Base-by-base conservation (phyloP, 2,888 invertebrate species). In the Cheilosia scutellata region DNA sequence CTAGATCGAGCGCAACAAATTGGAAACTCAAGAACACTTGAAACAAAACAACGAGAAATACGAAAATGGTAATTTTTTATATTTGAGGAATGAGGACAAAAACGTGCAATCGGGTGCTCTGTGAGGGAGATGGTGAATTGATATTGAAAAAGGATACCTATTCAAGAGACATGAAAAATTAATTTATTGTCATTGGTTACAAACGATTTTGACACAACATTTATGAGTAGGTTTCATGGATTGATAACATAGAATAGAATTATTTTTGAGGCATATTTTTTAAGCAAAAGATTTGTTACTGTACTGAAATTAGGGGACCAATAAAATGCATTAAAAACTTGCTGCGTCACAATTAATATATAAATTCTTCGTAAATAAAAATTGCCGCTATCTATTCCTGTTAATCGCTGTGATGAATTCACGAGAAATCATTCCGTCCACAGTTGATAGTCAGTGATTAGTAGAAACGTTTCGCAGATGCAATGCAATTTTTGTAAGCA, bases 181-280 rank as follows among this genome's bases (percentile, higher is more conserved):
- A 37, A 71, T 82, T 72, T 72, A 47, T 66, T 65, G 77, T 66
- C 71, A 82, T 53, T 71, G 82, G 71, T 82, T 51, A 72, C 77
- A n/a, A 53, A 65, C 33, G 42, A 68, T 29, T 29, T 76, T 60
- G 7, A 49, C 25, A 49, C 49, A 49, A 4, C 4, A 49, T 1
- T 49, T 49, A 25, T 49, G 49, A 11, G 11, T 13, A 20, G 25
- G 25, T 3, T 49, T 49, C 11, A 25, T 47, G 16, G 49, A 25
- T 5, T 25, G 25, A 5, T 5, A 16, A n/a, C 44, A 2, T n/a
- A 11, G 37, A 37, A 37, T 11, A 7, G 37, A 37, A 37, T 37
- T 37, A 11, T 11, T 37, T 9, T 11, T 37, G 37, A 37, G 11
- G 11, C 1, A 11, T 11, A 11, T 37, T 1, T 37, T 20, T 20